Base-by-base conservation (phyloP, 2,888 invertebrate species). In the Philereme transversata region DNA sequence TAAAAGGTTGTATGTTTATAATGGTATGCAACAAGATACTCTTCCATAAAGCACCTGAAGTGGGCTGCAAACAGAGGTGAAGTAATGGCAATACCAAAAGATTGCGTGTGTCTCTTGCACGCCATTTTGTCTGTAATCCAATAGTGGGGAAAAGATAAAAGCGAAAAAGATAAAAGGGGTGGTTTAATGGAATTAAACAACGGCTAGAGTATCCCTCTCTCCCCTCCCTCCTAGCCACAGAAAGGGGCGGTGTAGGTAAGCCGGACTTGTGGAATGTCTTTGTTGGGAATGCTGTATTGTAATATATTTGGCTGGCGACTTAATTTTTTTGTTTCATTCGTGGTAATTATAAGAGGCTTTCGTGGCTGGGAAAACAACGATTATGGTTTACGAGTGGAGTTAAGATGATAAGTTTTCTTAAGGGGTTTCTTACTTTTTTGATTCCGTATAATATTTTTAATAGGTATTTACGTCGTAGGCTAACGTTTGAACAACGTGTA, bases 121-220 rank as follows among this genome's bases (percentile, higher is more conserved):
- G 87, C 86, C 84, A 87, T 88, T 88, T 87, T 84, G 87, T 86
- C 84, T 82, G 88, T 88, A 90, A 90, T 90, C 87, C 87, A 88
- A 90, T 90, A 89, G 88, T 84, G 83, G 83, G 81, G 84, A 79
- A 81, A 85, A 88, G 88, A 90, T 90, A 90, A 88, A 89, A 88
- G 87, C 84, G 86, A 83, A 83, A 86, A 86, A 89, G 88, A 90
- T 88, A 90, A 88, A 90, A 90, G 88, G 90, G 88, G 88, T 88
- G 88, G 83, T 89, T 87, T 91, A 91, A 90, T 91, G 90, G 90
- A 90, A 91, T 92, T 90, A 92, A 90, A 90, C 88, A 89, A 86
- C 81, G 82, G 76, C 68, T 76, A 81, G 78, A 67, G 73, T 73
- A 68, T 75, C 72, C 57, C 57, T 10, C 38, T 54, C 57, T 44